phyloP scores from a whole-genome alignment of 2,888 invertebrate genomes.

The Leptopterna dolabrata region DNA sequence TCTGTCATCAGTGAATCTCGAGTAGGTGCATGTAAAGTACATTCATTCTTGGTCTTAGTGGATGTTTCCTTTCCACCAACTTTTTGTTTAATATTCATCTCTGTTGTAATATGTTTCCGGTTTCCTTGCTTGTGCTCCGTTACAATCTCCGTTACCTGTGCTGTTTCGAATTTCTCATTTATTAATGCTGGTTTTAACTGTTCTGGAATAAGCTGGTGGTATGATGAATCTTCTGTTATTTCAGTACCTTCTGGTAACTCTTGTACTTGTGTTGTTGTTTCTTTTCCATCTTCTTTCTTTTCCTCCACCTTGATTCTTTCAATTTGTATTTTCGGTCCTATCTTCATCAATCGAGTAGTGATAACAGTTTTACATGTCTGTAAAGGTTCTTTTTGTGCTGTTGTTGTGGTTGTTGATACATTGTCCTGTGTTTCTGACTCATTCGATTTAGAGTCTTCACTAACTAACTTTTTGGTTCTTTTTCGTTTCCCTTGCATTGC shows the following conservation, averaged over 20 bases:
- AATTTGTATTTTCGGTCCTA: slow-evolving; percentile 31
- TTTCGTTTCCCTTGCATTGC: neutral
- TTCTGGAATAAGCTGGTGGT: neutral
- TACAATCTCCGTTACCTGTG: slow-evolving; percentile 31
- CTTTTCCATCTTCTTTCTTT: neutral
- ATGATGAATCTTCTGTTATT: neutral
- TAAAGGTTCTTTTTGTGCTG: slow-evolving; percentile 30
- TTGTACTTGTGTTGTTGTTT: slow-evolving; percentile 30
- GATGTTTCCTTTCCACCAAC: slow-evolving; percentile 60
- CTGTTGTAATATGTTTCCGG: slow-evolving; percentile 12
- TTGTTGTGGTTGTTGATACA: neutral
- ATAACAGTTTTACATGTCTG: neutral
- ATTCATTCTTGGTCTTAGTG: neutral
- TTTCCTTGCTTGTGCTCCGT: neutral
- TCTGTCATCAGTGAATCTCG: neutral
- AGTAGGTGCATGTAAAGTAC: neutral
- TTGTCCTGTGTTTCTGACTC: slow-evolving; percentile 34
- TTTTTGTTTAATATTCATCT: slow-evolving; percentile 54
- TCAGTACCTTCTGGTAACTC: neutral
- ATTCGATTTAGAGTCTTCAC: neutral
- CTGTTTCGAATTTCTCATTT: slow-evolving; percentile 28
- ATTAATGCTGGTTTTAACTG: neutral
- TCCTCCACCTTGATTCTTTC: neutral
- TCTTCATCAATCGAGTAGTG: neutral
- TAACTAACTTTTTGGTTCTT: neutral